Evolutionary conservation across 2,888 invertebrate species (phyloP).

Genomic region (Uloborus plumipes): DNA sequence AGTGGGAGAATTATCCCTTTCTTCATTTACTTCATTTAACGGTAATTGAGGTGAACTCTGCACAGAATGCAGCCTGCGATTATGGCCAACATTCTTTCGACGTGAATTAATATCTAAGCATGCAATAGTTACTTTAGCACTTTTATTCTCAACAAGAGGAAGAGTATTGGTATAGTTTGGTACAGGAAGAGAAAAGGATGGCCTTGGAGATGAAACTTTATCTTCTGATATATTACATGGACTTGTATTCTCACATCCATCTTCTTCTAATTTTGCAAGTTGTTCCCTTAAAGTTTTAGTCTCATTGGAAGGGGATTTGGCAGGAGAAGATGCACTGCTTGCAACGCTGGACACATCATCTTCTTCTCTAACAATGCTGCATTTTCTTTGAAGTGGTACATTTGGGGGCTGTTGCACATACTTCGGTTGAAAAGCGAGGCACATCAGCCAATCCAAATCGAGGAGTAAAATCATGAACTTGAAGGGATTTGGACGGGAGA

Average conservation of each 20-base stretch:
- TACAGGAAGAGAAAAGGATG: constrained; percentile 48
- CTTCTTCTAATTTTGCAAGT: constrained; percentile 50
- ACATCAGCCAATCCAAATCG: constrained; percentile 24
- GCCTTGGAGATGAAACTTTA: constrained; percentile 15
- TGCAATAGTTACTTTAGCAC: constrained; percentile 2
- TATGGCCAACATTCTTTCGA: constrained; percentile 76
- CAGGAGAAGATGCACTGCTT: constrained; percentile 58
- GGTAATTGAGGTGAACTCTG: constrained; percentile 74
- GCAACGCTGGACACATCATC: constrained; percentile 62
- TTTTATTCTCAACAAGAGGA: constrained; percentile 13
- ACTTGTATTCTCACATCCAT: constrained; percentile 22
- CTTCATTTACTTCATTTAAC: constrained; percentile 80
- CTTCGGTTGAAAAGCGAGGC: constrained; percentile 28
- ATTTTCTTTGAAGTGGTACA: constrained; percentile 66
- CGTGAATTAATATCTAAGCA: constrained; percentile 6
- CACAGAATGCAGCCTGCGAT: constrained; percentile 72
- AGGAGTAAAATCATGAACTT: constrained; percentile 40
- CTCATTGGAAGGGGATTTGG: constrained; percentile 54
- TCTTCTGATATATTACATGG: constrained; percentile 6
- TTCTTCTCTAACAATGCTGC: constrained; percentile 67
- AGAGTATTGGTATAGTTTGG: constrained; percentile 19
- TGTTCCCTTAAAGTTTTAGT: constrained; percentile 41
- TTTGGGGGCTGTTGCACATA: constrained; percentile 27
- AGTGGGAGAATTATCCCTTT: constrained; percentile 74
- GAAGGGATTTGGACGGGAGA: constrained; percentile 54